These are phyloP conservation scores for Rhinatrema bivittatum DNA, from an alignment of 2,797 vertebrate species.

Conservation along the genomic window DNA sequence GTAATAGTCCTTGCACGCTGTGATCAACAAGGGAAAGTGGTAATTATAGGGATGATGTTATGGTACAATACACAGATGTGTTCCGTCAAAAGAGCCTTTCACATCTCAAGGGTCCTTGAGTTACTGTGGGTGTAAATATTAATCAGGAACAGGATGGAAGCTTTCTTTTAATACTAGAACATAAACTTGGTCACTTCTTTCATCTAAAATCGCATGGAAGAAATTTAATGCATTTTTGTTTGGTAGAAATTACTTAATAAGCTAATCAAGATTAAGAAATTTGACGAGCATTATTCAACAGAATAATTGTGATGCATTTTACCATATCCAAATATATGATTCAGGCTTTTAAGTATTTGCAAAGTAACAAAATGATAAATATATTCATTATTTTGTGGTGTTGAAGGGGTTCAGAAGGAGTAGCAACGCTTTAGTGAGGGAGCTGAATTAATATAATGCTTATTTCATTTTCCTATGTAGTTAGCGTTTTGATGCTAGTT, in stretches of 20 bases:
- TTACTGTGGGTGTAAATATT: background rate
- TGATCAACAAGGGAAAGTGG: background rate
- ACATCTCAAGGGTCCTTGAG: background rate
- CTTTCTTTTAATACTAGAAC: constrained; percentile 24
- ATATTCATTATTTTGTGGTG: background rate
- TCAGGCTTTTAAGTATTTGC: constrained; percentile 2
- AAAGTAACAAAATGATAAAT: constrained; percentile 12
- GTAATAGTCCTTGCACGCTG: background rate
- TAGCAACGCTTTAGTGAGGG: constrained; percentile 11
- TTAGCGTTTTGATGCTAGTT: too few species aligned
- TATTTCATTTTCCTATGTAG: too few species aligned
- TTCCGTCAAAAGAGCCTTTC: too few species aligned
- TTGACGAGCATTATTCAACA: constrained; percentile 8
- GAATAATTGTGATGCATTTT: background rate
- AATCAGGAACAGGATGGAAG: constrained; percentile 24
- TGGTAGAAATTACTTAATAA: background rate
- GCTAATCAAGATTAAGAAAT: constrained; percentile 6
- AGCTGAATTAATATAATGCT: constrained; percentile 1
- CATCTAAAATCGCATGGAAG: constrained; percentile 16
- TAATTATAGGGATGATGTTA: too few species aligned
- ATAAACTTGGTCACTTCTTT: constrained; percentile 21
- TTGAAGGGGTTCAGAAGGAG: too few species aligned
- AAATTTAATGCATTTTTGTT: background rate
- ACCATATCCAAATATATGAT: constrained; percentile 15
- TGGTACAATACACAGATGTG: too few species aligned